Base-by-base conservation (phyloP, 64 coral and sea anemone genomes). In the Montipora capricornis region DNA sequence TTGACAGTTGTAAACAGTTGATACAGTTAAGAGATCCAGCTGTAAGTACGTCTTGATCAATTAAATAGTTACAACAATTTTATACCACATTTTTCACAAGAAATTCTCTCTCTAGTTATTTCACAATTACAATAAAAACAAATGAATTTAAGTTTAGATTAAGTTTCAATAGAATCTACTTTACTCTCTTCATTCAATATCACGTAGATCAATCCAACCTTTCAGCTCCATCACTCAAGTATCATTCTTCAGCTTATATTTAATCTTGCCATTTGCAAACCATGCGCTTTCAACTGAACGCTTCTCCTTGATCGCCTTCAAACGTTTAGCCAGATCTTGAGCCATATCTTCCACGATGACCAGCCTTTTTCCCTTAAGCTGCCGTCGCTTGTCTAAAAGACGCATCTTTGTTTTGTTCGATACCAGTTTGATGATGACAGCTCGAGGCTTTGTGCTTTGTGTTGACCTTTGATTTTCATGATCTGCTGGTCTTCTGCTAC, bases 231-330 rank as follows among this genome's bases (percentile, higher is more conserved):
- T 10, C 8, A 76, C 52, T 57, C 52, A 2, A 57, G 52, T 57
- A 57, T 57, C 1, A 2, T 57, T 57, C 52, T 78, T 78, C 47
- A 78, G 52, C 52, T 57, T 57, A 57, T 57, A 57, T 57, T 57
- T 57, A 57, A 79, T 79, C 17, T 79, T 53, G 8, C 77, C 49
- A 53, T 51, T 79, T 7, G 4, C n/a, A 53, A 79, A 79, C 77
- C 77, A 79, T 2, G 77, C 46, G 49, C 14, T 12, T 50, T 79
- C 77, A 17, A 79, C 77, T 8, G 77, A 79, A 5, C 49, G 12
- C 16, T 79, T 79, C 45, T 53, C 77, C 17, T 79, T 79, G 5
- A 79, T 47, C 46, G 13, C 49, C 48, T 79, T 79, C 47, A 79
- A 15, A 15, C 77, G 45, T 53, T 53, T 79, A 15, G 77, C 77